Base-by-base conservation (phyloP, 2,113 vertebrate genomes). In the Trogon surrucura region DNA sequence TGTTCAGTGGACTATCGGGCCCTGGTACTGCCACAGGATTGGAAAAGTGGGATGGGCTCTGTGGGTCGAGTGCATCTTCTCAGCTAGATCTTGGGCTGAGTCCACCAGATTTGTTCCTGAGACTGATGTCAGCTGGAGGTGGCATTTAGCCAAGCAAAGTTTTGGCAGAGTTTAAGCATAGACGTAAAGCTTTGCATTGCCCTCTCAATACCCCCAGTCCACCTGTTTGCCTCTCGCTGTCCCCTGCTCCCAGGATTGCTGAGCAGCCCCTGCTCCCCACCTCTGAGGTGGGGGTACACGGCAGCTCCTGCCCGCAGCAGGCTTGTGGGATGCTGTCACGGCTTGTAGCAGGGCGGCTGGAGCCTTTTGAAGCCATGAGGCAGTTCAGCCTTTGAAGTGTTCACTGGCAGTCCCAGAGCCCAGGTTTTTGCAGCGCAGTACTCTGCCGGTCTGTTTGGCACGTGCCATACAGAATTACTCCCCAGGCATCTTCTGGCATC, bases 351-450 rank as follows among this genome's bases (percentile, higher is more conserved):
- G 82, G 32, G 57, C 7, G 2, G 36, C 62, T 81, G 45, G 48
- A 93, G 53, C 34, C 70, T 86, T 87, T 32, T 84, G 72, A 94
- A 92, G 65, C 57, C 21, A 12, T 15, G 27, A 80, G 34, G 60
- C 56, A 77, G 47, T 66, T 70, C 32, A 53, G 53, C 25, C 60
- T 86, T 93, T 74, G 48, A 95, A 90, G 73, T 64, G 53, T 50
- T 73, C 3, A 1, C 26, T 0, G 3, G 11, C 78, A 57, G 72
- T 64, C 61, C 69, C 65, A 56, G 70, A 27, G 50, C 66, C 66
- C 47, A 20, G 50, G 22, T 64, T 86, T 85, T 64, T 65, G 38
- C 74, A 71, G 56, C 0, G 0, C 1, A 1, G 80, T 65, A 30
- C 50, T 81, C 65, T 92, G 57, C 34, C 2, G 3, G 47, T 45